Conservation (phyloP, 2,888 invertebrate species). For the Drosophila infuscata region DNA sequence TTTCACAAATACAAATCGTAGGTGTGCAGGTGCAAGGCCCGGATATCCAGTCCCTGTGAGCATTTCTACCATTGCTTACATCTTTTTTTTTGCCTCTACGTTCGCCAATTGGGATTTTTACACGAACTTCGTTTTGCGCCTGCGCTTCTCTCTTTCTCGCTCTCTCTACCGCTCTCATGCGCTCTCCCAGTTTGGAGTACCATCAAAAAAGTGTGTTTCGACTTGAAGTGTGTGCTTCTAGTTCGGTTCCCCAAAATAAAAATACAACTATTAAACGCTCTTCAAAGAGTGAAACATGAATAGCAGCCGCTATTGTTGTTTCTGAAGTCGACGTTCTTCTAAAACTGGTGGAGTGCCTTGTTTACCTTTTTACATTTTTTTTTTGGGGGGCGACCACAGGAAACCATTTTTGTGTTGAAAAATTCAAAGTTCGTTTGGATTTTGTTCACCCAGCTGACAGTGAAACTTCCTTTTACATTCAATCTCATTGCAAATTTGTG, state of each 20-base stretch:
- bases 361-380: constrained; percentile 60
- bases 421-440: constrained; percentile 50
- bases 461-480: constrained; percentile 60
- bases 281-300: constrained; percentile 27
- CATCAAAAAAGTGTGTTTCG: constrained; percentile 52
- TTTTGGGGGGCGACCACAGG: constrained; percentile 33
- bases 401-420: constrained; percentile 67
- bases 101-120: constrained; percentile 43
- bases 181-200: constrained; percentile 60
- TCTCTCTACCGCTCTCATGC: constrained; percentile 4
- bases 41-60: constrained; percentile 31
- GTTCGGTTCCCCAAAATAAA: constrained; percentile 11
- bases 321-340: background rate
- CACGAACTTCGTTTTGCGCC: constrained; percentile 63
- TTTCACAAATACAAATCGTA: constrained; percentile 48
- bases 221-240: constrained; percentile 57
- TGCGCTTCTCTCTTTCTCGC: constrained; percentile 47
- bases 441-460: constrained; percentile 53
- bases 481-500: constrained; percentile 26
- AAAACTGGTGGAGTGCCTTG: constrained; percentile 39
- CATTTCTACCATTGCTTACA: constrained; percentile 41
- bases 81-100: constrained; percentile 21
- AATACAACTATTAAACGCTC: constrained; percentile 22
- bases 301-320: constrained; percentile 49
- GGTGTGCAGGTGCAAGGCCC: constrained; percentile 40